Evolutionary conservation across 2,888 invertebrate species (phyloP).

Genomic region (Eurytoma adleriae): DNA sequence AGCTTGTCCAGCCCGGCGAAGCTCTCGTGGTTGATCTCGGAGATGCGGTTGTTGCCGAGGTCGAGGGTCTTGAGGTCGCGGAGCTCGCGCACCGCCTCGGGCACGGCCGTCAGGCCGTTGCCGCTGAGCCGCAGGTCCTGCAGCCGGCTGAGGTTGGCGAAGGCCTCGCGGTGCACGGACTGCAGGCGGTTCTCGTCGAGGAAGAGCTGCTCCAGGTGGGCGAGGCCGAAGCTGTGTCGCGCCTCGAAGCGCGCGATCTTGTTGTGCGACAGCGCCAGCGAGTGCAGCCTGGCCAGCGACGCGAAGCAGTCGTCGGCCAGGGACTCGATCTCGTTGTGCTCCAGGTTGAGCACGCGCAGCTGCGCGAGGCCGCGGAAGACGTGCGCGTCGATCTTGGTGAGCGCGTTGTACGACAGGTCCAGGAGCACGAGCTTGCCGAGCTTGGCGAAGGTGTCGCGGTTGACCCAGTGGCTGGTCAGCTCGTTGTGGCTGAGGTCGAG

Average conservation of each 20-base stretch:
- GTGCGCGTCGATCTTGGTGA: constrained; percentile 84
- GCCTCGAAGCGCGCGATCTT: constrained; percentile 83
- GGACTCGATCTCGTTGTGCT: constrained; percentile 83
- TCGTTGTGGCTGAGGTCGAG: constrained; percentile 86
- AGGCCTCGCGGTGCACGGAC: constrained; percentile 83
- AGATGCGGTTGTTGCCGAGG: constrained; percentile 89
- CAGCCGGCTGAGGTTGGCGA: constrained; percentile 85
- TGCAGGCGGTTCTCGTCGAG: constrained; percentile 86
- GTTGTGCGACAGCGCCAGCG: constrained; percentile 85
- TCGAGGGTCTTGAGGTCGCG: constrained; percentile 86
- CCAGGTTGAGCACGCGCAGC: constrained; percentile 85
- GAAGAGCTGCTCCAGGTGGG: constrained; percentile 84
- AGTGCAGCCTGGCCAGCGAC: constrained; percentile 86
- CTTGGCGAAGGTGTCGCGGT: constrained; percentile 86
- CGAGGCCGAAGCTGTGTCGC: constrained; percentile 84
- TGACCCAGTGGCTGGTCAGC: constrained; percentile 87
- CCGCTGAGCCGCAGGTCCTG: constrained; percentile 87
- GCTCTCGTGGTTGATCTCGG: constrained; percentile 83
- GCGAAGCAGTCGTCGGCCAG: constrained; percentile 86
- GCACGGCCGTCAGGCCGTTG: constrained; percentile 84
- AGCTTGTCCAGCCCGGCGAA: constrained; percentile 86
- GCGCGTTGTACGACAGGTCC: constrained; percentile 85
- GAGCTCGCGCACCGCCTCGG: constrained; percentile 84
- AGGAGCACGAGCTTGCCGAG: constrained; percentile 85
- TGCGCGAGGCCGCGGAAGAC: constrained; percentile 86